Percentiles rank a stretch among this genome's conserved stretches.
Conservation (phyloP, 2,888 invertebrate species). For the Theodoxus fluviatilis region DNA sequence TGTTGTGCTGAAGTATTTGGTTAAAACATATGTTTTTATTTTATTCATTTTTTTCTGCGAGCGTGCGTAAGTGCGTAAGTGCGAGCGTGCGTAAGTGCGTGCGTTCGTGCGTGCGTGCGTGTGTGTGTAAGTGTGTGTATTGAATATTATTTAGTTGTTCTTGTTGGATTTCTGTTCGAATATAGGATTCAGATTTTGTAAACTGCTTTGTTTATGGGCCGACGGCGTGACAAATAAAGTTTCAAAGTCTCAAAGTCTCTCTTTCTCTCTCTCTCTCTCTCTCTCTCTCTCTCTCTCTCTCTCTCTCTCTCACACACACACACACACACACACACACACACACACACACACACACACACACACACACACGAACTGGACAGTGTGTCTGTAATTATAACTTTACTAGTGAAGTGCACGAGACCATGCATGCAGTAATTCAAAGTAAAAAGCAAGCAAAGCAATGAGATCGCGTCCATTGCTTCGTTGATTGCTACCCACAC, state of each 20-base stretch:
- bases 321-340: too few species aligned
- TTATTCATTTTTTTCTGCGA: background rate
- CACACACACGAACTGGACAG: too few species aligned
- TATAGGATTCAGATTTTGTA: too few species aligned
- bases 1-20: too few species aligned
- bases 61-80: background rate
- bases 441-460: too few species aligned
- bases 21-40: too few species aligned
- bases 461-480: too few species aligned
- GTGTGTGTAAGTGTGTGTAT: background rate
- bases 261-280: conserved; percentile 8
- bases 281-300: conserved; percentile 17
- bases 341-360: too few species aligned
- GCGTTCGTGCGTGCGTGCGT: background rate
- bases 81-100: background rate
- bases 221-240: background rate
- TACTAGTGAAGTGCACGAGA: too few species aligned
- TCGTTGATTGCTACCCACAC: too few species aligned
- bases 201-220: background rate
- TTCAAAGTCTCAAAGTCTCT: background rate
- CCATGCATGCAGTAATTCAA: too few species aligned
- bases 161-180: background rate
- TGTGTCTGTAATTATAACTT: conserved; percentile 7
- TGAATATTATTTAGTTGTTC: background rate
- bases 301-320: background rate